Conservation (phyloP, 2,113 vertebrate species). For the Mobula hypostoma region DNA sequence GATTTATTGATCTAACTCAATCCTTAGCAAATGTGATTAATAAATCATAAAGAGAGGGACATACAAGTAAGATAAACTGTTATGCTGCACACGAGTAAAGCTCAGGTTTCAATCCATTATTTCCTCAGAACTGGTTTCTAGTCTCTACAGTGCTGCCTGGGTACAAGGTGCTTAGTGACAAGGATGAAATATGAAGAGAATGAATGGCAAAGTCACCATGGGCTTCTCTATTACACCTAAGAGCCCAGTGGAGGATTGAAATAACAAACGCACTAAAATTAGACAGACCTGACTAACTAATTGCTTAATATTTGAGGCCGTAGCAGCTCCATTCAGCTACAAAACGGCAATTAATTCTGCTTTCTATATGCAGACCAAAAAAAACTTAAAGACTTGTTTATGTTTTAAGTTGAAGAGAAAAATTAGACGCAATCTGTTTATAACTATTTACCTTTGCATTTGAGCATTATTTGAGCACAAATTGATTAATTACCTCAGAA, state of each 20-base stretch:
- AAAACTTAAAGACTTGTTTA: not conserved
- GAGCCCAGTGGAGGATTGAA: not conserved
- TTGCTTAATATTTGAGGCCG: not conserved
- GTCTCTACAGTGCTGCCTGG: not conserved
- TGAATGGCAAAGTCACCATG: not conserved
- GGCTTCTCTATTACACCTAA: not conserved
- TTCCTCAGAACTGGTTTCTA: not conserved
- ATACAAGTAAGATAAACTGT: constrained; percentile 8
- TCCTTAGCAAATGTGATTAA: constrained; percentile 16
- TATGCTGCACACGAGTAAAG: not conserved
- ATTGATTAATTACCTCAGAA: not conserved
- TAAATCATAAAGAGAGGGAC: constrained; percentile 16
- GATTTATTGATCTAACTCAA: not conserved
- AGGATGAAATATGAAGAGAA: not conserved
- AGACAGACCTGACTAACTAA: not conserved
- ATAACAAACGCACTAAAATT: constrained; percentile 3
- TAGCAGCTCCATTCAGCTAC: not conserved
- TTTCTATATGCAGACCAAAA: not conserved
- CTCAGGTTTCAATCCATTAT: constrained; percentile 19
- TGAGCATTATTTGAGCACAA: not conserved
- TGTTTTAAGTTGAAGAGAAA: not conserved
- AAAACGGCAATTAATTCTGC: not conserved
- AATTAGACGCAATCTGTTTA: not conserved
- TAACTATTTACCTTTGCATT: not conserved
- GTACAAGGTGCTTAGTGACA: not conserved